Percentiles rank a stretch among this genome's conserved stretches.
Evolutionary conservation across 2,797 vertebrate genomes (phyloP).

Genomic region (Carcharodon carcharias): DNA sequence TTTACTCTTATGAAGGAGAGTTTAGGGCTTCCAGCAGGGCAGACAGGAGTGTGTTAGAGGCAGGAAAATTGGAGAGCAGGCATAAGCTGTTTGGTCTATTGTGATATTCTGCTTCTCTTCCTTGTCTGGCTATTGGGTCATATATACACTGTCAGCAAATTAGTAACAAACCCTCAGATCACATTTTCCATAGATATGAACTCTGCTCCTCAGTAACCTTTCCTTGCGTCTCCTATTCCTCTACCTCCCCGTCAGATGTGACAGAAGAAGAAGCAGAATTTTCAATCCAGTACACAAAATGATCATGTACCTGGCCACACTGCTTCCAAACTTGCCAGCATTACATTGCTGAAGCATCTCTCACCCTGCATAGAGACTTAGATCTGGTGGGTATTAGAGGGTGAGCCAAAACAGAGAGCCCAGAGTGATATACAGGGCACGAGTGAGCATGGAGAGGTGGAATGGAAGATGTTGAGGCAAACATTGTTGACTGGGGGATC

Average conservation of each 20-base stretch:
- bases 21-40: neutral
- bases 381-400: neutral
- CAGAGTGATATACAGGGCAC: neutral
- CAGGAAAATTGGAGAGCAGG: neutral
- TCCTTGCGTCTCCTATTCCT: no score
- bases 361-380: neutral
- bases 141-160: neutral
- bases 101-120: neutral
- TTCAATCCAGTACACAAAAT: neutral
- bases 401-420: neutral
- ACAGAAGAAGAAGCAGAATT: neutral
- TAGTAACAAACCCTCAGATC: neutral
- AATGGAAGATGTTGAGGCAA: neutral
- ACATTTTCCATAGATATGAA: no score
- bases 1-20: neutral
- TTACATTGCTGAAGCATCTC: neutral
- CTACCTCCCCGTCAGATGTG: no score
- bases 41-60: neutral
- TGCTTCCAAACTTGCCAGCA: neutral
- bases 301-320: neutral
- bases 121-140: neutral
- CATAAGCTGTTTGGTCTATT: neutral
- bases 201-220: no score
- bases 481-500: neutral
- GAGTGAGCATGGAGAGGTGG: neutral